Conservation (phyloP, 2,888 invertebrate genomes). For the Pseudococcus jackbeardsleyi region DNA sequence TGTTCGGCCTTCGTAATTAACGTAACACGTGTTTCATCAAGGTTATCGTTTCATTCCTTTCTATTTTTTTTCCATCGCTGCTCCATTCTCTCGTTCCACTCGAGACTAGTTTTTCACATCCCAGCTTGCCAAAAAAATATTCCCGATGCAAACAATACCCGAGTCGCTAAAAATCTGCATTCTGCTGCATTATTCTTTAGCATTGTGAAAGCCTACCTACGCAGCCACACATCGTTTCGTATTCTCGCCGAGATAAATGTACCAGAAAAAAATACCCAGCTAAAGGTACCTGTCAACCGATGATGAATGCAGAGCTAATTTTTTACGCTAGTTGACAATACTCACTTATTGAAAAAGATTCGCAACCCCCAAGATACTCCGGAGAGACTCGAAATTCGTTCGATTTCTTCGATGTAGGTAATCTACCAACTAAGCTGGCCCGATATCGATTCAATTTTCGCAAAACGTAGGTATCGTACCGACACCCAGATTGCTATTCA, state of each 20-base stretch:
- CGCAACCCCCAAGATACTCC: not conserved
- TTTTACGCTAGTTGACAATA: not conserved
- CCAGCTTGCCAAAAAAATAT: not conserved
- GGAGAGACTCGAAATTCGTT: not conserved
- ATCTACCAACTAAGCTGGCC: not conserved
- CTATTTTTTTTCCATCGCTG: not conserved
- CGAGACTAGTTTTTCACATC: not conserved
- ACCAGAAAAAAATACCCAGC: not conserved
- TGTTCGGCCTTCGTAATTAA: constrained; percentile 50
- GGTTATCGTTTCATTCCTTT: constrained; percentile 31
- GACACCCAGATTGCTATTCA: not conserved
- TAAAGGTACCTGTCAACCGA: not conserved
- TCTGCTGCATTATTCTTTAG: not conserved
- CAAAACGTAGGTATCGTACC: not conserved
- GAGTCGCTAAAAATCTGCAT: not conserved
- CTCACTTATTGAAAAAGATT: not conserved
- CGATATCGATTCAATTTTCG: not conserved
- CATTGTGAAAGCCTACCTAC: not conserved
- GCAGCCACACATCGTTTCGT: not conserved
- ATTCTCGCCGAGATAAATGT: too few relatives aligned
- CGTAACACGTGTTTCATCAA: constrained; percentile 49
- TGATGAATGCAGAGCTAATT: not conserved
- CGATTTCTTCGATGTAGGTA: not conserved
- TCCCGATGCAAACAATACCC: not conserved
- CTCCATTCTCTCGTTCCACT: not conserved